Evolutionary conservation across 1,140 invertebrate species (phyloP), one percentile per base, ranked within the genome.

Genomic region (Asbolus verrucosus): DNA sequence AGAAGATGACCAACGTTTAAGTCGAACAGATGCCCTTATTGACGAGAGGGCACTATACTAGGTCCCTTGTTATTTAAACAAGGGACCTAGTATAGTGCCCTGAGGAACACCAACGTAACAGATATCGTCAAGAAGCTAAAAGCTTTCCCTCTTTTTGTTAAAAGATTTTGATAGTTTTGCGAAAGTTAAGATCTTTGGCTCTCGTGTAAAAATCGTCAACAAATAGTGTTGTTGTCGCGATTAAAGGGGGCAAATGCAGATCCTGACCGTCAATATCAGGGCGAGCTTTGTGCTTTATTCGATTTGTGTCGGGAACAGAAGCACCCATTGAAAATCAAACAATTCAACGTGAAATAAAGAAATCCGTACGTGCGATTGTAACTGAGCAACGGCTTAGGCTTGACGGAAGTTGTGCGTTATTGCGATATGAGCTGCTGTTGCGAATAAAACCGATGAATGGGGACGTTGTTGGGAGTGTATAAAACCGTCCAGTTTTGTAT

Each of bases 331-430:
- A 63, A 63, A 63, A 63, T 63, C 61, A 41, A 63, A 63, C 61
- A 63, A 63, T 63, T 63, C 61, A 63, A 41, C 41, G 61, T 33
- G 39, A 63, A 63, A 63, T 63, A 63, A 63, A 63, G 61, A 63
- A 63, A 63, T 63, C 66, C 66, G 66, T 60, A 68, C 66, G 66
- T 68, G 66, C 66, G 50, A 68, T 68, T 60, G 66, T 68, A 60
- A 54, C 50, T 59, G 33, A 39, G 50, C 59, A 41, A 68, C 50
- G 66, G 66, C 66, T 68, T 68, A 68, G 21, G 66, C 38, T 61
- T 16, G 50, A 68, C 66, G 50, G 66, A 68, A 68, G 31, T 68
- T 60, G 30, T 68, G 66, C 50, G 46, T 60, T 59, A 68, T 60
- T 68, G 66, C 66, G 54, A 68, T 68, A 68, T 68, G 66, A 68